Percentiles rank a stretch among this genome's conserved stretches.
These are phyloP conservation scores for Telmatochromis sp. DNA, from an alignment of 2,113 vertebrate species.

Conservation along the genomic window DNA sequence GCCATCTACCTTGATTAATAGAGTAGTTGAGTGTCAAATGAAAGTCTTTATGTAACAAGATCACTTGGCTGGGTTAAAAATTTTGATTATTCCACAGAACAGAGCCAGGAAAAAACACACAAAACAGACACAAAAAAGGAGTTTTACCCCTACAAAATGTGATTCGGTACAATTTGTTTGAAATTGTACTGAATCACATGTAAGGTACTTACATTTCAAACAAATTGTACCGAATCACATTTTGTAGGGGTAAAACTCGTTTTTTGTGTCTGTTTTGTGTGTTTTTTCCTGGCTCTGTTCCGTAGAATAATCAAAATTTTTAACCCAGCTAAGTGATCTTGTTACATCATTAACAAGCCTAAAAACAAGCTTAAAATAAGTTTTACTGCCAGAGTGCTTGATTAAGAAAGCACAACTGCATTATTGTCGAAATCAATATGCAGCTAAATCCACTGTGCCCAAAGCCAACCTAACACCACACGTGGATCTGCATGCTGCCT, in stretches of 20 bases:
- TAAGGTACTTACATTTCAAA: conserved; percentile 8
- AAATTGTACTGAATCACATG: too few species aligned
- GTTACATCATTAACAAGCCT: not conserved
- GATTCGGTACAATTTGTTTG: too few species aligned
- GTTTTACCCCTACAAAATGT: too few species aligned
- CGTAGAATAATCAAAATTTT: too few species aligned
- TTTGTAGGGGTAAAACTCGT: not conserved
- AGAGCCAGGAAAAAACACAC: too few species aligned
- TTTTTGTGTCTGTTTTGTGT: too few species aligned
- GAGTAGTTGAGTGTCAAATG: not conserved
- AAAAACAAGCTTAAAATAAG: not conserved
- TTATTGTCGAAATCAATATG: not conserved
- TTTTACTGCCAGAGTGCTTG: not conserved
- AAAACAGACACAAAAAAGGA: too few species aligned
- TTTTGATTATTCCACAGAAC: too few species aligned
- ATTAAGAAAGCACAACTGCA: not conserved
- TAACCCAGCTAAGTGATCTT: not conserved
- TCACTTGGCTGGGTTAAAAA: too few species aligned
- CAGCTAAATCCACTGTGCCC: not conserved
- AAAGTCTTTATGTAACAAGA: conserved; percentile 3
- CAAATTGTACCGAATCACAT: not conserved
- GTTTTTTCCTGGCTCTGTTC: too few species aligned
- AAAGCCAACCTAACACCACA: not conserved
- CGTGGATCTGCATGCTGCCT: not conserved
- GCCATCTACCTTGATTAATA: conserved; percentile 30